These are phyloP conservation scores for Edolisoma coerulescens DNA, from an alignment of 2,113 vertebrate genomes.

Conservation along the genomic window DNA sequence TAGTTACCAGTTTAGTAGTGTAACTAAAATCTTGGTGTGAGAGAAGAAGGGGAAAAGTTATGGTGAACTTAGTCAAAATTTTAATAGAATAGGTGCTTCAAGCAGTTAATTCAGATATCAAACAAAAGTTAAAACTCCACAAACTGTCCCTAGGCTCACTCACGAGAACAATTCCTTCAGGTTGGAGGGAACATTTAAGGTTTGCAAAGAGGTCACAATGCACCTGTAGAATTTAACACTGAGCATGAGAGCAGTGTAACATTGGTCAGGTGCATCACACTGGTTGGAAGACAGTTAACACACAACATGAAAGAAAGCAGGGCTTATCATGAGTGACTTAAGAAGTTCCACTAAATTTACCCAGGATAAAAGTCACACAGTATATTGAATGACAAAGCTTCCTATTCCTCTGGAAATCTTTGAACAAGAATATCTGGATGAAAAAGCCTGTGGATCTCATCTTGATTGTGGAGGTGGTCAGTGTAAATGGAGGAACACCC, in stretches of 20 bases:
- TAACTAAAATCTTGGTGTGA: not conserved
- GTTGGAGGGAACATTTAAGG: not conserved
- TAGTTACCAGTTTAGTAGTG: not conserved
- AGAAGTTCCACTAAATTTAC: not conserved
- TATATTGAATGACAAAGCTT: not conserved
- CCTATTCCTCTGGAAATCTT: not conserved
- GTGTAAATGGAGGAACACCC: not conserved
- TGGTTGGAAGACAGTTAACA: not conserved
- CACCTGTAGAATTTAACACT: not conserved
- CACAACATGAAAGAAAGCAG: not conserved
- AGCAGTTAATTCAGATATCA: not conserved
- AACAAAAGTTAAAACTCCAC: not conserved
- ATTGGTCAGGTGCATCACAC: not conserved
- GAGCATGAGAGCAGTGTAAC: not conserved
- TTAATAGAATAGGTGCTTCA: not conserved
- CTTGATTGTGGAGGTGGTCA: not conserved
- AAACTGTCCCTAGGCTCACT: not conserved
- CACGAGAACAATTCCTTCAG: not conserved
- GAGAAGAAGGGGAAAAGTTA: not conserved
- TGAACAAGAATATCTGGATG: not conserved
- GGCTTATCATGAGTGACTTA: not conserved
- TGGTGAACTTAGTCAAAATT: not conserved
- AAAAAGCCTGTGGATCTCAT: not conserved
- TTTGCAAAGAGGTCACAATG: not conserved
- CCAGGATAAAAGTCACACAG: not conserved